Percentiles rank a stretch among this genome's conserved stretches.
Evolutionary conservation across 2,888 invertebrate genomes (phyloP).

Genomic region (Nomada flava): DNA sequence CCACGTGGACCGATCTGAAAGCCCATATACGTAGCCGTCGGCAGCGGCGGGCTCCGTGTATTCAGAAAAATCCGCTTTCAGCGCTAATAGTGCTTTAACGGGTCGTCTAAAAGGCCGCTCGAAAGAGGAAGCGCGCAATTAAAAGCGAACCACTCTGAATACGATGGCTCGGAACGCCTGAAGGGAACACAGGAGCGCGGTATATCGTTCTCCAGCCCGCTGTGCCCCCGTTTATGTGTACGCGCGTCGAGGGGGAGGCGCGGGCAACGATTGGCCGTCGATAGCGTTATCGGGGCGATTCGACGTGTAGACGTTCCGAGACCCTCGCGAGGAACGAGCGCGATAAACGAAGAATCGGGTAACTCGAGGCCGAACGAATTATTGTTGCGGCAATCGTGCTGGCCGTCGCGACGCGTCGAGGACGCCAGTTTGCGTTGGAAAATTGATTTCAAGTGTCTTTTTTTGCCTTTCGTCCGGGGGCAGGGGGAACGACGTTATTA

Average conservation of each 20-base stretch:
- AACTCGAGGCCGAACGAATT: background rate
- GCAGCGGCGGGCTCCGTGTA: conserved; percentile 33
- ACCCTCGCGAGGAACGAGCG: conserved; percentile 3
- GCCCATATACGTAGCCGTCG: conserved; percentile 33
- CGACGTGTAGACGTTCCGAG: conserved; percentile 10
- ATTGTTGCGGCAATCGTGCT: background rate
- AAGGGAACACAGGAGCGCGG: conserved; percentile 4
- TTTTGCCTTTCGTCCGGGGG: too few species aligned
- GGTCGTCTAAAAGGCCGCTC: conserved; percentile 61
- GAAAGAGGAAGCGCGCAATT: conserved; percentile 64
- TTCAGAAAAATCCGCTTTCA: conserved; percentile 68
- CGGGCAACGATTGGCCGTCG: conserved; percentile 47
- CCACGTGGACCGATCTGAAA: conserved; percentile 62
- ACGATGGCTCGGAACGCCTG: conserved; percentile 31
- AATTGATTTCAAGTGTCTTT: background rate
- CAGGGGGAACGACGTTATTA: too few species aligned
- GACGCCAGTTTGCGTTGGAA: background rate
- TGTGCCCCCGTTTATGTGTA: conserved; percentile 18
- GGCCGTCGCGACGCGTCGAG: too few species aligned
- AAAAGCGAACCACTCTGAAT: conserved; percentile 63
- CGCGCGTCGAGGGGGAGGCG: conserved; percentile 10
- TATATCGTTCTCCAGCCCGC: conserved; percentile 19
- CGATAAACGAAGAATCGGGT: conserved; percentile 8
- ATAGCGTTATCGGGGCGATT: conserved; percentile 58
- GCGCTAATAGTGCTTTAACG: conserved; percentile 66